Evolutionary conservation across 92 coral and sea anemone species (phyloP), one percentile per base, ranked within the genome.

Genomic region (Nematostella vectensis): DNA sequence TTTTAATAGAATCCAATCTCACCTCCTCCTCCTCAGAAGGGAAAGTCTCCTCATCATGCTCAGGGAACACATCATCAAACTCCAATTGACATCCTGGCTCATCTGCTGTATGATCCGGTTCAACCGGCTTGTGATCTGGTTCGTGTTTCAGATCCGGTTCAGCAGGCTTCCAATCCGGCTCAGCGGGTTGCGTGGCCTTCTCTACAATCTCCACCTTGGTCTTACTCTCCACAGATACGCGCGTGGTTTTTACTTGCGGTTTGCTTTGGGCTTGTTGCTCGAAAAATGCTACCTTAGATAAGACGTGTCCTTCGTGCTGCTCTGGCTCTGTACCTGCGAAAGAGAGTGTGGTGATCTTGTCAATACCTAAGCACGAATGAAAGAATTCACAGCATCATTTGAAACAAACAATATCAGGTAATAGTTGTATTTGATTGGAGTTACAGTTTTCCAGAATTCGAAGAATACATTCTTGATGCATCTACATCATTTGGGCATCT

Each of bases 1-100:
- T n/a, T n/a, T n/a, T n/a, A n/a, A n/a, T n/a, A n/a, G n/a, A n/a
- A n/a, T n/a, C n/a, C n/a, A n/a, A n/a, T n/a, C 40, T 33, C 6
- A 33, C 40, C 40, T 47, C 79, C 37, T 70, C 87, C 29, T 65
- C 87, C 29, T 84, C 80, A 31, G 74, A 85, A 16, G 72, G 59
- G 49, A 57, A 80, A 24, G 79, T 80, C 29, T 65, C 86, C 54
- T 84, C 94, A 36, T 64, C 54, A 56, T 85, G 95, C 43, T 88
- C 82, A 50, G 81, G 95, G 67, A 85, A 85, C 20, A 85, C 80
- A 67, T 85, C 95, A 26, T 85, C 95, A 62, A 52, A 85, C 55
- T 85, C 95, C 48, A 85, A 75, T 61, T 85, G 83, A 60, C 83
- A 75, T 22, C 71, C 88, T 1, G 68, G 62, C 26, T 75, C 75